A percentile compares a stretch with the other conserved stretches of the same genome.
Evolutionary conservation across 2,888 invertebrate genomes (phyloP).

Genomic region (Hyles lineata): DNA sequence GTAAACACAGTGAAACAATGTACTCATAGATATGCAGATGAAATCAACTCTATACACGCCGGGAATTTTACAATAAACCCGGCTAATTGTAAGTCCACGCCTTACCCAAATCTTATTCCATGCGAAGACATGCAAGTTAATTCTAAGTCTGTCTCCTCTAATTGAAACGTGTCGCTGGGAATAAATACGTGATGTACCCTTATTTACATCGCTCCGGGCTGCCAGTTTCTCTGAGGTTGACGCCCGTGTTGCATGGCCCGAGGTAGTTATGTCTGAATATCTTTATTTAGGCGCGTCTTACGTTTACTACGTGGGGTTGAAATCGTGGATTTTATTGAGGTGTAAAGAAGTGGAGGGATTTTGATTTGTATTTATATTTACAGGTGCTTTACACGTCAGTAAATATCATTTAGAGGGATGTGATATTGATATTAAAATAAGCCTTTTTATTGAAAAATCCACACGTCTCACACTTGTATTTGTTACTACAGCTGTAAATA

Average conservation of each 20-base stretch:
- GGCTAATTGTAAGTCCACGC: slow-evolving; percentile 15
- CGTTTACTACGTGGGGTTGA: not conserved
- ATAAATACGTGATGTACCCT: slow-evolving; percentile 45
- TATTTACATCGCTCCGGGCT: slow-evolving; percentile 38
- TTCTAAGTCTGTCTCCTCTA: slow-evolving; percentile 44
- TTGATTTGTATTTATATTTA: too few relatives aligned
- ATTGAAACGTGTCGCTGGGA: slow-evolving; percentile 54
- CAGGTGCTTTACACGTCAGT: too few relatives aligned
- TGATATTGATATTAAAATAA: too few relatives aligned
- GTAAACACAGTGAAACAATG: not conserved
- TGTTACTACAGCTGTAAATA: too few relatives aligned
- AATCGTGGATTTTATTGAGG: too few relatives aligned
- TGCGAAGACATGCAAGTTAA: slow-evolving; percentile 41
- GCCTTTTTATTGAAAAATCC: too few relatives aligned
- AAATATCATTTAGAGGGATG: too few relatives aligned
- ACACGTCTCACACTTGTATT: too few relatives aligned
- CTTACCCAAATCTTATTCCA: slow-evolving; percentile 37
- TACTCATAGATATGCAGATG: not conserved
- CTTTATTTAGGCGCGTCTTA: not conserved
- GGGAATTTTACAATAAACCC: slow-evolving; percentile 16
- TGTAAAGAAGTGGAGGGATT: too few relatives aligned
- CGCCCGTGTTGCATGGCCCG: not conserved
- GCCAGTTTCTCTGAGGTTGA: slow-evolving; percentile 7
- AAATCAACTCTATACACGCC: slow-evolving; percentile 10
- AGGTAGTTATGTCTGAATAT: slow-evolving; percentile 2